phyloP scores from a whole-genome alignment of 2,888 invertebrate species.

The Sphaeridia pumilis region DNA sequence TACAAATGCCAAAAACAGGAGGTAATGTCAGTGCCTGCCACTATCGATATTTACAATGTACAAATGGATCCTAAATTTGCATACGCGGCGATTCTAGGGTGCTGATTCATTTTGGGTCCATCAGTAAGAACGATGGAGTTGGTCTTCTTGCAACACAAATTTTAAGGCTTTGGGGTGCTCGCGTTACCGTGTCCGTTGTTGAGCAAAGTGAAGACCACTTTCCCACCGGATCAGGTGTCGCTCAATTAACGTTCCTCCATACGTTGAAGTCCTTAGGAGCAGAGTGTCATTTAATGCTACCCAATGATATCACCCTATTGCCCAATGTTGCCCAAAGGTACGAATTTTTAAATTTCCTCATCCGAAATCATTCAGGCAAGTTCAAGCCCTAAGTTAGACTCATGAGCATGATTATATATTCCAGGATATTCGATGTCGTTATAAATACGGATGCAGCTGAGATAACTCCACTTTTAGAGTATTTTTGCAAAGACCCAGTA shows the following conservation, averaged over 20 bases:
- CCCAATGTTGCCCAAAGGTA: constrained; percentile 35
- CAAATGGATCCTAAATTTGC: not conserved
- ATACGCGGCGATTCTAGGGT: constrained; percentile 16
- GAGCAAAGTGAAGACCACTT: constrained; percentile 24
- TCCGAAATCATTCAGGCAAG: too few species aligned
- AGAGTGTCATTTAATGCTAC: constrained; percentile 35
- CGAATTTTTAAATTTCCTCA: too few species aligned
- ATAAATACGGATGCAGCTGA: constrained; percentile 30
- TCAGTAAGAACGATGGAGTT: constrained; percentile 35
- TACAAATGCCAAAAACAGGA: constrained; percentile 29
- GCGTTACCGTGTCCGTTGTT: constrained; percentile 33
- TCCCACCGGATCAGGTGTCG: constrained; percentile 26
- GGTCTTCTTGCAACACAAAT: constrained; percentile 33
- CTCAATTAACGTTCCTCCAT: constrained; percentile 35
- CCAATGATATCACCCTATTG: constrained; percentile 27
- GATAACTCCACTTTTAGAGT: constrained; percentile 21
- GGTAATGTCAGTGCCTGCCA: too few species aligned
- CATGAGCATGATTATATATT: constrained; percentile 3
- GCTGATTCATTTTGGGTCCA: constrained; percentile 32
- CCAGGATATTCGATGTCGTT: constrained; percentile 33
- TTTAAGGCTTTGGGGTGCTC: constrained; percentile 32
- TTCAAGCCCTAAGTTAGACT: too few species aligned
- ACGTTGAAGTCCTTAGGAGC: constrained; percentile 34
- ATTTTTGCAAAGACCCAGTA: constrained; percentile 28
- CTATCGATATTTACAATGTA: not conserved